Conservation (phyloP, 2,888 invertebrate species). For the Rugalucina vietnamica region DNA sequence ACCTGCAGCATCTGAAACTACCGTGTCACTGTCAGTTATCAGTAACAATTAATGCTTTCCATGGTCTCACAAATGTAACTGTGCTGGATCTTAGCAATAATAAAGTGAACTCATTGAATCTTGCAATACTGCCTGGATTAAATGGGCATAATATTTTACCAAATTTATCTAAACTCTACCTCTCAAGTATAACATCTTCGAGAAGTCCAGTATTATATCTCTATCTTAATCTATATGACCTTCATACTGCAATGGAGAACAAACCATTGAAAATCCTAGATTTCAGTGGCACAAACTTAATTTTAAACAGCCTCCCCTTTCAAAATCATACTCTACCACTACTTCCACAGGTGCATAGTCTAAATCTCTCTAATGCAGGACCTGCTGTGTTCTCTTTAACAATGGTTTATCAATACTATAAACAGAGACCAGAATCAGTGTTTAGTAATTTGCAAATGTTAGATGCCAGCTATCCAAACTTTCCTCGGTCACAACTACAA, state of each 20-base stretch:
- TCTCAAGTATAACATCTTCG: not conserved
- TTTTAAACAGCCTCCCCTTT: not conserved
- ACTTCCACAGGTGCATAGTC: not conserved
- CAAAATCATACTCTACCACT: not conserved
- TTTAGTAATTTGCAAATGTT: not conserved
- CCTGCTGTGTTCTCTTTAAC: not conserved
- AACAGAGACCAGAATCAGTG: not conserved
- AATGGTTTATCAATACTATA: not conserved
- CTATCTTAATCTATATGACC: not conserved
- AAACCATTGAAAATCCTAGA: not conserved
- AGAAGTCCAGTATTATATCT: not conserved
- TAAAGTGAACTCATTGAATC: not conserved
- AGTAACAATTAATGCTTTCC: not conserved
- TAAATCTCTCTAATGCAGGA: not conserved
- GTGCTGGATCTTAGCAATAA: not conserved
- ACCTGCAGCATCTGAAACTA: not conserved
- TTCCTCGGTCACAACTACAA: not conserved
- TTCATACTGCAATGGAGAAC: not conserved
- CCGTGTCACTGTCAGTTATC: not conserved
- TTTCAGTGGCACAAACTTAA: not conserved
- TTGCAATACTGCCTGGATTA: not conserved
- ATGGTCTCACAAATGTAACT: not conserved
- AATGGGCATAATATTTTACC: not conserved
- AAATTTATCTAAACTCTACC: not conserved
- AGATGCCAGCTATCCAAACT: not conserved